Base-by-base conservation (phyloP, 2,797 vertebrate genomes). In the Balearica regulorum region DNA sequence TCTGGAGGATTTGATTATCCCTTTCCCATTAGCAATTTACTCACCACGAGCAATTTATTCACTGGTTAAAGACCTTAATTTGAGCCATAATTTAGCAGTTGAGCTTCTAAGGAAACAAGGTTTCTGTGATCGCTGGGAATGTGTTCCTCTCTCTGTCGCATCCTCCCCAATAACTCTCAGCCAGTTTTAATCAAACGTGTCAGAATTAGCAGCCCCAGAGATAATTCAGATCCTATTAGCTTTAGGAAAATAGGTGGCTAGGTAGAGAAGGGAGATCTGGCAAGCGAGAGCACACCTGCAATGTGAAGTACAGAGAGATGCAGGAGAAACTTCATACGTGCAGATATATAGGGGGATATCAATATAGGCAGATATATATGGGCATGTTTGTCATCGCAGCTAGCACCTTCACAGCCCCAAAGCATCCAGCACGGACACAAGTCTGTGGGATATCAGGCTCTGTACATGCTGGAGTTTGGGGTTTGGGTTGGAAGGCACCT, bases 191-290 rank as follows among this genome's bases (percentile, higher is more conserved):
- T 77, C 48, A 60, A 87, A 73, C 37, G 31, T 53, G 81, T 70
- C 89, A 77, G 62, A 92, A 96, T 93, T 73, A 89, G 78, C 66
- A 92, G 39, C 93, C 68, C n/a, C 77, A 53, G 75, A 87, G 78
- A 73, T 83, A 84, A 87, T 71, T 62, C 48, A 1, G 2, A 33
- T 39, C 41, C 33, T 81, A 2, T 80, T 53, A 81, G 24, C 49
- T 89, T 86, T 72, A 51, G 76, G 81, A 69, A 35, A 66, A 70
- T 66, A 82, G 58, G 51, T 83, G 68, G 39, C 33, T 84, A 22
- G 28, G 26, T 44, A 83, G 71, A 80, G 78, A 48, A 62, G 46
- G 37, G 70, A 66, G 66, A 73, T 46, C 33, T 87, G 81, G 84
- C 70, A 83, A 60, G 43, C 13, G 39, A 26, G 48, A 75, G 55